phyloP scores from a whole-genome alignment of 2,113 vertebrate species.

The Octodon degus region DNA sequence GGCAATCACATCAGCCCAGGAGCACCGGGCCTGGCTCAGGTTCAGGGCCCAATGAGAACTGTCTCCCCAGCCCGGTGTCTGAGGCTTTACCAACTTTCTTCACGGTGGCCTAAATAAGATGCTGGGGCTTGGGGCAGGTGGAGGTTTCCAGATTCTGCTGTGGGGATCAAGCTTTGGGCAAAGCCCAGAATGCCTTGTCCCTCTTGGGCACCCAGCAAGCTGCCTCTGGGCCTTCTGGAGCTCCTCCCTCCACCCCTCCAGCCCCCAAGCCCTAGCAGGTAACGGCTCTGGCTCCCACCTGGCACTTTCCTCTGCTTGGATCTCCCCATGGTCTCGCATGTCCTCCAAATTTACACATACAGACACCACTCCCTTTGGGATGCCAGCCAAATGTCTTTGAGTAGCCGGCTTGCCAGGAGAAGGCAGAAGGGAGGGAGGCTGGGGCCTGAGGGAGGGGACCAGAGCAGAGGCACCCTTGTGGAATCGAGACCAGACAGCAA shows the following conservation, averaged over 20 bases:
- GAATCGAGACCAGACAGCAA: constrained; percentile 47
- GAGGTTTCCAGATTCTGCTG: not conserved
- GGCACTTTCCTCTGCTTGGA: constrained; percentile 80
- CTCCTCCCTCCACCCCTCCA: no score
- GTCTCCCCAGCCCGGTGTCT: not conserved
- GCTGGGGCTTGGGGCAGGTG: not conserved
- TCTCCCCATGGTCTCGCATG: constrained; percentile 82
- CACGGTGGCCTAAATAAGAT: not conserved
- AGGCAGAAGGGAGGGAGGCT: not conserved
- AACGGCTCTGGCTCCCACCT: constrained; percentile 81
- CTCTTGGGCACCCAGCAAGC: not conserved
- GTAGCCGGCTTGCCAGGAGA: not conserved
- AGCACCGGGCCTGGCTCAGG: not conserved
- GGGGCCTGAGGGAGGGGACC: not conserved
- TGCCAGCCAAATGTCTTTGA: not conserved
- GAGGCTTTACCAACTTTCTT: not conserved
- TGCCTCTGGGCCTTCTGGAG: not conserved
- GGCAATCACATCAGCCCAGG: not conserved
- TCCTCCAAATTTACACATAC: constrained; percentile 85
- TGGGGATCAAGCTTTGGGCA: not conserved
- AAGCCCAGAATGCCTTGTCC: not conserved
- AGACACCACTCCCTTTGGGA: not conserved
- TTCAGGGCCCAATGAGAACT: not conserved
- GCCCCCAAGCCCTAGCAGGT: constrained; percentile 67
- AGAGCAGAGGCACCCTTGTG: not conserved